A percentile compares a stretch with the other conserved stretches of the same genome.
phyloP scores from a whole-genome alignment of 2,797 vertebrate genomes.

The Sebastes trivittatus region DNA sequence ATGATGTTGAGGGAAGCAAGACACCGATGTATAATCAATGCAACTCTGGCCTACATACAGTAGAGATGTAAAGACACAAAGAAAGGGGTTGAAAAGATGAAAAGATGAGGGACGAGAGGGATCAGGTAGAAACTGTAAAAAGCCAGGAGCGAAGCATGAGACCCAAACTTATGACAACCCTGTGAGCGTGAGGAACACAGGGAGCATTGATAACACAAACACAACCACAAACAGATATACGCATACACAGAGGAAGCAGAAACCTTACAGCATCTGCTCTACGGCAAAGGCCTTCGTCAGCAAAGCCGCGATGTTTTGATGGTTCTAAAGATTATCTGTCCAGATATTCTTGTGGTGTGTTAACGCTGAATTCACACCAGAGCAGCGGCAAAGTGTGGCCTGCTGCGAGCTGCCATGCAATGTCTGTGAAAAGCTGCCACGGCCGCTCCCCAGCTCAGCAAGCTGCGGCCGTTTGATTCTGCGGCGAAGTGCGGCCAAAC shows the following conservation, averaged over 20 bases:
- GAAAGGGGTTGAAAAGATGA: background rate
- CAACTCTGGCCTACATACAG: background rate
- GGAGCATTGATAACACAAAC: conserved; percentile 19
- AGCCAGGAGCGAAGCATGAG: conserved; percentile 27
- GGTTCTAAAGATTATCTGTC: background rate
- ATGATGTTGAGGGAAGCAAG: background rate
- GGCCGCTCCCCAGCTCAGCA: too few species aligned
- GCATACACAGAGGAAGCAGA: background rate
- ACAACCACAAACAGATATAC: background rate
- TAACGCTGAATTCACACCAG: too few species aligned
- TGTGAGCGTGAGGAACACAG: conserved; percentile 27
- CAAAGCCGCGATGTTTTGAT: too few species aligned
- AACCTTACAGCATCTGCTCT: background rate
- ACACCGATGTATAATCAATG: background rate
- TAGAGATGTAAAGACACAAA: background rate
- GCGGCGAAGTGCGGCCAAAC: too few species aligned
- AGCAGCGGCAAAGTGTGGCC: too few species aligned
- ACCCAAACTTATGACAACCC: conserved; percentile 46
- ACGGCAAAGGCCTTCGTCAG: background rate
- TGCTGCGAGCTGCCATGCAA: too few species aligned
- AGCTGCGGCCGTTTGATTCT: too few species aligned
- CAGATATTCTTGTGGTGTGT: too few species aligned
- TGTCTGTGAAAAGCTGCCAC: too few species aligned
- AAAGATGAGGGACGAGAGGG: background rate
- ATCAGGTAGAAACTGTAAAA: conserved; percentile 2